Conservation (phyloP, 2,113 vertebrate species). For the Pungitius pungitius region DNA sequence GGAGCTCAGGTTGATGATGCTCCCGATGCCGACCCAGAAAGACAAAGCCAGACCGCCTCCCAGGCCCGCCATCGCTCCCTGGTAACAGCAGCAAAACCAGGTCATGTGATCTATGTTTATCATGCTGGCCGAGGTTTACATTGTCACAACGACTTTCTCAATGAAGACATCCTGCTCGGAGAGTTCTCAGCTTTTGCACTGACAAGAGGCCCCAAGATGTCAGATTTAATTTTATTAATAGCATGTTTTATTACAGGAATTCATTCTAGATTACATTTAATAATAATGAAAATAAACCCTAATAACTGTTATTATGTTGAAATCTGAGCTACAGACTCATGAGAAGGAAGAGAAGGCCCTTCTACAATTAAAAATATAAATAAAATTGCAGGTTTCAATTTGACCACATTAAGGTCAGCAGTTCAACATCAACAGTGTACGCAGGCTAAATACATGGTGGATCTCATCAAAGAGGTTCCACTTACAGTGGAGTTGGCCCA, state of each 20-base stretch:
- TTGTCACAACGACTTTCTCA: neutral
- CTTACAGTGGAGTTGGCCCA: constrained; percentile 91
- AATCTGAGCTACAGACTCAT: neutral
- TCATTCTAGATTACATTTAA: neutral
- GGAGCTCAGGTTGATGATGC: constrained; percentile 69
- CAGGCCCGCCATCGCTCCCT: constrained; percentile 89
- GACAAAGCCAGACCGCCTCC: constrained; percentile 85
- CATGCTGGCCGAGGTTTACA: neutral
- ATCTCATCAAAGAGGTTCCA: neutral
- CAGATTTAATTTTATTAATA: neutral
- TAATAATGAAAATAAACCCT: neutral
- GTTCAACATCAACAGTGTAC: too few relatives aligned
- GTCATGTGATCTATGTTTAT: too few relatives aligned
- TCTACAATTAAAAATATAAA: neutral
- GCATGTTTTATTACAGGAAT: neutral
- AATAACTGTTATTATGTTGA: neutral
- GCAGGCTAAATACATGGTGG: neutral
- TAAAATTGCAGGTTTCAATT: neutral
- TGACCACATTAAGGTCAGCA: neutral
- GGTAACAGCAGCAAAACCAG: neutral
- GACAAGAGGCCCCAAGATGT: neutral
- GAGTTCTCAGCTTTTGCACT: neutral
- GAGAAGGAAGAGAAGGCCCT: neutral
- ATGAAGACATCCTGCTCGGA: neutral
- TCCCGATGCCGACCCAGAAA: constrained; percentile 92